Evolutionary conservation across 2,113 vertebrate species (phyloP), one percentile per base, ranked within the genome.

Genomic region (Plecturocebus donacophilus): DNA sequence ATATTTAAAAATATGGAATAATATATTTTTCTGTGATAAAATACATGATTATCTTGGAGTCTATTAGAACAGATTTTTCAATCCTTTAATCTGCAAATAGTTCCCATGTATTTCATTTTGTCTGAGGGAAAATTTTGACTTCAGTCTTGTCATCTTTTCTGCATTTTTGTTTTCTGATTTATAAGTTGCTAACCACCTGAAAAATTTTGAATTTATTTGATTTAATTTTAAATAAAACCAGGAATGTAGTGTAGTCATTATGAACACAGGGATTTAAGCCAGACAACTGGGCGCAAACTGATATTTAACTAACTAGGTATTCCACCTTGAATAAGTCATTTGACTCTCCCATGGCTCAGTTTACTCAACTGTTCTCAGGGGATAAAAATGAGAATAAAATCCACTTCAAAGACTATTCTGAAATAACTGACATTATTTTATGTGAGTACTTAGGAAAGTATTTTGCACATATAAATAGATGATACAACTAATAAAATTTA

Each of bases 191-290:
- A 42, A 35, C 16, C 17, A 19, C 52, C 6, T 32, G 2, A 32
- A 1, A 23, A 77, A 64, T n/a, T 87, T 3, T 83, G 10, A 56
- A 73, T 94, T 47, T 85, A 12, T 19, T 94, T 83, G 4, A 76
- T 77, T 64, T 30, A 83, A 47, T 77, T 47, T 54, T 30, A 86
- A 83, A 61, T 70, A 52, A 35, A 80, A 8, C 0, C 2, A n/a
- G 0, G 3, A 35, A 2, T 70, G 0, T 30, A 30, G 3, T 45
- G 0, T 80, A 16, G 5, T n/a, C 17, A 64, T 21, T 64, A 27
- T 35, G 5, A n/a, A 5, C 17, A 42, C 0, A 42, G 0, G 0
- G 32, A 71, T 68, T 87, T 16, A 94, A 83, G 19, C 14, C 0
- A 90, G 8, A 35, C 10, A 73, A 87, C 13, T 82, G 2, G 5